Percentiles rank a stretch among this genome's conserved stretches.
Conservation (phyloP, 2,888 invertebrate genomes). For the Rotaria macrura region DNA sequence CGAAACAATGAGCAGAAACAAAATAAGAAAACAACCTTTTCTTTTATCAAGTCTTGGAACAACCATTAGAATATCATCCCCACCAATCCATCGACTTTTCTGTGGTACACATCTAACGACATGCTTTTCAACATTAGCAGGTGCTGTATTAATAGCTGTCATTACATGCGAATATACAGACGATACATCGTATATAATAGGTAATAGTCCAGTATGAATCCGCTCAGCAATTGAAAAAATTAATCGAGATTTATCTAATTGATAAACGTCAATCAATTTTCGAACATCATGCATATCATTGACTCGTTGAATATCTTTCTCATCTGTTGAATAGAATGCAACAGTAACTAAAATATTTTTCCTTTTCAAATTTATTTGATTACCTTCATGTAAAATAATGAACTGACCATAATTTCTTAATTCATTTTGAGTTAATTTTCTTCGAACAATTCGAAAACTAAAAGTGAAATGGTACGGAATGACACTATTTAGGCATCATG, state of each 20-base stretch:
- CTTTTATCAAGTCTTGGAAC: neutral
- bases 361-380: too few relatives aligned
- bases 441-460: neutral
- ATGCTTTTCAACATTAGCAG: neutral
- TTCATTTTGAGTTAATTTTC: neutral
- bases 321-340: neutral
- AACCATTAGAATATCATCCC: neutral
- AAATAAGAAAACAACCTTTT: neutral
- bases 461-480: neutral
- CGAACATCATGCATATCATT: neutral
- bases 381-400: neutral
- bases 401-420: neutral
- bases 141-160: neutral
- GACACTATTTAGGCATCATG: neutral
- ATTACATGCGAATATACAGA: neutral
- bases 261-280: neutral
- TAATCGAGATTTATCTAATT: neutral
- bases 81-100: neutral
- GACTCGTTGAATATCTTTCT: neutral
- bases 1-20: too few relatives aligned
- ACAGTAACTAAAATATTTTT: too few relatives aligned
- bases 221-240: neutral
- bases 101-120: neutral
- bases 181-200: neutral
- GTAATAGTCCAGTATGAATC: neutral